Evolutionary conservation across 2,888 invertebrate genomes (phyloP).

Genomic region (Drosophila robusta): DNA sequence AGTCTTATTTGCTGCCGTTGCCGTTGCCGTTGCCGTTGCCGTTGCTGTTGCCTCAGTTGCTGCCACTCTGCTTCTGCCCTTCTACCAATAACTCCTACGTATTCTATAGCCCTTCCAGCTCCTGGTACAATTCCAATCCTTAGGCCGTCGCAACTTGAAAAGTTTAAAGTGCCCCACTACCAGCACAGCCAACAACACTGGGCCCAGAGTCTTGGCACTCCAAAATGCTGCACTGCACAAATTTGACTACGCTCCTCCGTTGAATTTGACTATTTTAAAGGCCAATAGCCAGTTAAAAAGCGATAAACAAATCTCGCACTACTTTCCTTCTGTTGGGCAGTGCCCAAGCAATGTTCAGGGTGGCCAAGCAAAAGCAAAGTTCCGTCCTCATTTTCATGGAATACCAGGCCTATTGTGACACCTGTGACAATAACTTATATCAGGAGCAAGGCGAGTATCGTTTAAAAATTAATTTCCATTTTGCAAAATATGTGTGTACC

Average conservation of each 20-base stretch:
- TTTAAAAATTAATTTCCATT: too few species aligned
- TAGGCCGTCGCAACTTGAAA: slow-evolving; percentile 41
- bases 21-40: too few species aligned
- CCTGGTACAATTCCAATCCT: slow-evolving; percentile 1
- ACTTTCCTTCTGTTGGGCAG: neutral
- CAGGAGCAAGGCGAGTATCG: too few species aligned
- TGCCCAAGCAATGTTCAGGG: too few species aligned
- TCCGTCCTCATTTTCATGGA: too few species aligned
- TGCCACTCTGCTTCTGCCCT: slow-evolving; percentile 6
- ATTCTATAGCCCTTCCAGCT: neutral
- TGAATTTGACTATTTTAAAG: slow-evolving; percentile 12
- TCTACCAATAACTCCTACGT: slow-evolving; percentile 5
- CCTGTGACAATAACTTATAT: too few species aligned
- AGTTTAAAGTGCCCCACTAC: slow-evolving; percentile 41
- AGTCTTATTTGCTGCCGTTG: slow-evolving; percentile 7
- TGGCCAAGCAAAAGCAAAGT: too few species aligned
- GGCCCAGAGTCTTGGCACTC: slow-evolving; percentile 20
- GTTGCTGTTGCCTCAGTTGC: neutral
- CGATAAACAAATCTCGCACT: slow-evolving; percentile 38
- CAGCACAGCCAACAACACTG: slow-evolving; percentile 26
- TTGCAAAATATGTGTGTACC: too few species aligned
- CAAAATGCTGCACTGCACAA: slow-evolving; percentile 62
- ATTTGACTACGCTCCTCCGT: slow-evolving; percentile 35
- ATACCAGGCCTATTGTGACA: too few species aligned
- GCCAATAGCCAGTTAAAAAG: slow-evolving; percentile 51